phyloP scores from a whole-genome alignment of 2,113 vertebrate genomes.

The Aldabrachelys gigantea region DNA sequence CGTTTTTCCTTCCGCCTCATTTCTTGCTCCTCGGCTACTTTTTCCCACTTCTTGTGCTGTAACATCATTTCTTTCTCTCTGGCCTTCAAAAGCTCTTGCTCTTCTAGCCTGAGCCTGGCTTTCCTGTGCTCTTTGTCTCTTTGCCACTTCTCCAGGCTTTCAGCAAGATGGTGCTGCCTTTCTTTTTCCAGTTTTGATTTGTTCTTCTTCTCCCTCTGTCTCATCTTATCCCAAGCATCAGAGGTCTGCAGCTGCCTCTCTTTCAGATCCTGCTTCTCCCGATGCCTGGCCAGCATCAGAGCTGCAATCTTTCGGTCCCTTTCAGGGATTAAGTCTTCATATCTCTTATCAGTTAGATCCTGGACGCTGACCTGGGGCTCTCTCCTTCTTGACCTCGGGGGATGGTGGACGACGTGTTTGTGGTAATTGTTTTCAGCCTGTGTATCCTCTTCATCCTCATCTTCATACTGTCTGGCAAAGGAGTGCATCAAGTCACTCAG shows the following conservation, averaged over 20 bases:
- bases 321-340: neutral
- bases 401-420: neutral
- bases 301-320: conserved; percentile 23
- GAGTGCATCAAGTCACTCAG: neutral
- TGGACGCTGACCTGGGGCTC: neutral
- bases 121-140: neutral
- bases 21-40: neutral
- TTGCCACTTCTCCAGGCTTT: neutral
- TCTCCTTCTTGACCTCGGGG: neutral
- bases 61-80: neutral
- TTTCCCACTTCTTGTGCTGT: neutral
- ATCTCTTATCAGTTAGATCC: neutral
- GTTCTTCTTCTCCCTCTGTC: neutral
- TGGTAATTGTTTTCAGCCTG: neutral
- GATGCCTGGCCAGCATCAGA: conserved; percentile 9
- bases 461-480: neutral
- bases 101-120: neutral
- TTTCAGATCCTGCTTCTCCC: conserved; percentile 20
- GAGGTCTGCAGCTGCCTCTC: neutral
- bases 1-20: neutral
- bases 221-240: neutral
- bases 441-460: neutral
- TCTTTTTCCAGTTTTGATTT: neutral
- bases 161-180: neutral
- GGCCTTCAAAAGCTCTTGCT: neutral